Evolutionary conservation across 2,113 vertebrate genomes (phyloP), one percentile per base, ranked within the genome.

Genomic region (Silurus glanis): DNA sequence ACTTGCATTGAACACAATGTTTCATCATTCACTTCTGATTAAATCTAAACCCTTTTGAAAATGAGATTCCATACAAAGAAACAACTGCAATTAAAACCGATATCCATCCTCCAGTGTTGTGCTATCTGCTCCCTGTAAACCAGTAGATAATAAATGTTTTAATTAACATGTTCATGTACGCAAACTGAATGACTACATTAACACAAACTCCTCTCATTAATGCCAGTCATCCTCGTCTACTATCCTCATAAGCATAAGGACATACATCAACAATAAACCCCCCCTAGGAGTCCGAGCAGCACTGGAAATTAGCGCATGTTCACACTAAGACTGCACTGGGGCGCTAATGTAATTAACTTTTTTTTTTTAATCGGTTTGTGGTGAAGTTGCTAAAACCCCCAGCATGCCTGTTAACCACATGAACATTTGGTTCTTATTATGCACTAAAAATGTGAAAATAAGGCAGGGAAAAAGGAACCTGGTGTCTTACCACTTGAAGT

Each of bases 401-500:
- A 45, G 28, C 78, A 80, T 37, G 55, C 13, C 51, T 55, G 12
- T 78, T 78, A 78, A 14, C 74, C 74, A 3, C 23, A 25, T 12
- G 7, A 13, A 13, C 49, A n/a, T 10, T 3, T 21, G n/a, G 47
- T 80, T 59, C 78, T 80, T 16, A 10, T 37, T 78, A 55, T 8
- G 7, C 14, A 25, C 10, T 6, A 25, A 37, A 78, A 56, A 25
- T 14, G 4, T 16, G 23, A 56, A 78, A 53, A 6, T n/a, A 51
- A 53, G 21, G 2, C 23, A 53, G 2, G 14, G 53, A 12, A 16
- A 80, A 37, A 59, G 25, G 45, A 80, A 80, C 9, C 1, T 5
- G 12, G 47, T 16, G 79, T 89, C 96, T 95, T 95, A 99, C 98
- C 95, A 91, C 94, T 83, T 91, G 80, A 89, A 99, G 93, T 88